Evolutionary conservation across 23 tunicate genomes (phyloP), one percentile per base, ranked within the genome.

Genomic region (Halocynthia roretzi): DNA sequence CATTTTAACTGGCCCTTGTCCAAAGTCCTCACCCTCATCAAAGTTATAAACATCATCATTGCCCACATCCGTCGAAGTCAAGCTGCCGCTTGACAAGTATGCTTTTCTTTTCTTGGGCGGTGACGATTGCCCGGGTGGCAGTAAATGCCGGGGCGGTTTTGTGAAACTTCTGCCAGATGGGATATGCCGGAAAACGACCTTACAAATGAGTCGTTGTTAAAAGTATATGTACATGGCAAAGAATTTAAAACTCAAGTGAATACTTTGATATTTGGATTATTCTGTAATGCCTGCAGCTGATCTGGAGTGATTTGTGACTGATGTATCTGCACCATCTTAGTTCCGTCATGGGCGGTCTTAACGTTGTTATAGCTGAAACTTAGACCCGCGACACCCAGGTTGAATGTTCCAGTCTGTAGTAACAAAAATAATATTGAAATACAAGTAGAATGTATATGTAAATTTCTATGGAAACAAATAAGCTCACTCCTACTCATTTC

Each of bases 191-290:
- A 92, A 92, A 0, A 92, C 98, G 54, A 92, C 98, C 98, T 92
- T 15, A 10, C 56, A 64, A 57, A 75, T 57, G 14, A 57, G 20
- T 67, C 19, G 17, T n/a, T n/a, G 17, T 10, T 67, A 67, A n/a
- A 67, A 10, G 23, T 67, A 67, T 67, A 17, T 11, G 10, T 12
- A 67, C 71, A 67, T 11, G 21, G 14, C 10, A 67, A 15, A 67
- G 14, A 12, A 12, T 18, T 10, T 67, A 12, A 10, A 67, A 49
- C 9, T 60, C 12, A 68, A n/a, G 10, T 52, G 53, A 51, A 52
- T 78, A 92, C 98, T 76, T 92, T 92, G 18, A 92, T 92, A 52
- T 92, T 92, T 7, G 98, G 98, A 79, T 92, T 92, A n/a, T 85
- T 51, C 63, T 92, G 98, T 50, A 92, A 66, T 7, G 98, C 91